Evolutionary conservation across 1,140 invertebrate genomes (phyloP).

Genomic region (Drosophila baimaii): DNA sequence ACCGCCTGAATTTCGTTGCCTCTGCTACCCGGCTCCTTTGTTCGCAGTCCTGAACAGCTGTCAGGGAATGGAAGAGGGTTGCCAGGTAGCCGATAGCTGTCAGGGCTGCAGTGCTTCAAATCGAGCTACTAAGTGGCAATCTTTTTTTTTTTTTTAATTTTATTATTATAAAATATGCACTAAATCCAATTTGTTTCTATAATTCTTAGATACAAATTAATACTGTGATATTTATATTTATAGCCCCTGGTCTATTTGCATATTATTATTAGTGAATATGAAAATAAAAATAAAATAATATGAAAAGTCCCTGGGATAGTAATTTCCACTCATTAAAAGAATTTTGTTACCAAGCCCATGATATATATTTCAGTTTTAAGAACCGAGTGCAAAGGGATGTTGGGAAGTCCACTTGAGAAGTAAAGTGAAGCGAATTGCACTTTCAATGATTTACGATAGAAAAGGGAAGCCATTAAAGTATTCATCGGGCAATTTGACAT

Average conservation of each 20-base stretch:
- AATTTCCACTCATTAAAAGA: neutral
- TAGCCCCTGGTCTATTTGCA: no score
- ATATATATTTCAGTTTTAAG: neutral
- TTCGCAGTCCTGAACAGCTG: conserved; percentile 50
- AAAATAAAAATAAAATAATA: no score
- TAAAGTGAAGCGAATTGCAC: neutral
- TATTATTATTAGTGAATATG: no score
- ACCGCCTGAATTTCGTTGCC: no score
- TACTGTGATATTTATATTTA: no score
- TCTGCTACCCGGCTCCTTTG: neutral
- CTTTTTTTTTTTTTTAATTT: no score
- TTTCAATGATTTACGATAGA: conserved; percentile 20
- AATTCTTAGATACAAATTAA: no score
- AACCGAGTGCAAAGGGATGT: conserved; percentile 4
- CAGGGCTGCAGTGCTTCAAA: neutral
- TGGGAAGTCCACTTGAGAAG: conserved; percentile 38
- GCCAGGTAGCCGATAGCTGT: conserved; percentile 33
- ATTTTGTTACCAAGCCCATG: neutral
- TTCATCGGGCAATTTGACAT: neutral
- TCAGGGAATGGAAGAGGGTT: conserved; percentile 40
- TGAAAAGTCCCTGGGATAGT: no score
- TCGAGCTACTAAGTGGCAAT: neutral
- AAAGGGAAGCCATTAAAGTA: no score
- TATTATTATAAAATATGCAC: no score
- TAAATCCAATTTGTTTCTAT: no score